Base-by-base conservation (phyloP, 2,797 vertebrate genomes). In the Sebastes trivittatus region DNA sequence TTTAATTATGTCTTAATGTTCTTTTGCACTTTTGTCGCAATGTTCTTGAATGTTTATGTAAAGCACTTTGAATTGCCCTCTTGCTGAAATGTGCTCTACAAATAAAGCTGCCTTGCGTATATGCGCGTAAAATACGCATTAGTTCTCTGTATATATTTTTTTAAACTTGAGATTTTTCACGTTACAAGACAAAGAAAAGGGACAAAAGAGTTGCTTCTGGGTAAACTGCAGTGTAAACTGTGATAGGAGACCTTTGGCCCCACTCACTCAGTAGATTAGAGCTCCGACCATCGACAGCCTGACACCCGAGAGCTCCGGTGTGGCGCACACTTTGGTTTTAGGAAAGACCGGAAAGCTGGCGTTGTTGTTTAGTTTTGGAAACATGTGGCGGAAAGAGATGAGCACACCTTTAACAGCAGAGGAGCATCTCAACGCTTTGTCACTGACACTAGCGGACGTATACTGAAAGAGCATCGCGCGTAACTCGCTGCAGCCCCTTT, bases 301-400 rank as follows among this genome's bases (percentile, higher is more conserved):
- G 92, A 95, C 92, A 93, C 89, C 90, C 90, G 94, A 93, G 86
- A 64, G 78, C 79, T 72, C 46, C 72, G 23, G 66, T 23, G 82
- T 74, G 80, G 75, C 82, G 79, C 84, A 52, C 75, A 54, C 55
- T 74, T 77, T 72, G 62, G 32, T 74, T 49, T 46, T 36, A 69
- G 46, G 80, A 78, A 77, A 64, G 66, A 42, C 38, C 63, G 25
- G 64, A 62, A 58, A 75, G 67, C 78, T 68, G 36, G 23, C 18
- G 68, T 60, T 36, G 62, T 78, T 49, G 7, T 49, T 49, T 68
- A 52, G 23, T 76, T 76, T 64, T 64, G 80, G 84, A 80, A 87
- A 81, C 83, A 93, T 88, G 90, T 75, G 29, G 64, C 66, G 54
- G 49, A 68, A 67, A 22, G 62, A 75, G 79, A 42, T 42, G 38